Base-by-base conservation (phyloP, 2,113 vertebrate species). In the Eptesicus fuscus region DNA sequence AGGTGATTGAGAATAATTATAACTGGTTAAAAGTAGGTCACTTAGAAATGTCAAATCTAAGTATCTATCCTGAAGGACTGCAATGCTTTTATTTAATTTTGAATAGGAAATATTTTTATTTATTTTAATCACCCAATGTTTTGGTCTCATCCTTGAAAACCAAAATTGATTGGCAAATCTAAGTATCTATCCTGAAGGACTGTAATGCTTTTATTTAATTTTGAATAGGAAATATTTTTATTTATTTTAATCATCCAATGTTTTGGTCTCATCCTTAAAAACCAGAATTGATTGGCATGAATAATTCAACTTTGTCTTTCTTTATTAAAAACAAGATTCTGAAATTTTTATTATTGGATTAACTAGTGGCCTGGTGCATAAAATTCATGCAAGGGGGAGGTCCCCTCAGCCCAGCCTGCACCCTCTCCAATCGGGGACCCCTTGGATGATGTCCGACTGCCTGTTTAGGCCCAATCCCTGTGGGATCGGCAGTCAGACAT, bases 1-100 rank as follows among this genome's bases (percentile, higher is more conserved):
- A 77, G 22, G 80, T 92, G 59, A 90, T 59, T 79, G 63, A 89
- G 96, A 78, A 96, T 95, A 83, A 83, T 92, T 93, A 22, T 67
- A 35, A 74, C 40, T 76, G 9, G 42, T 92, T 94, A 71, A 80
- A 95, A 85, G 42, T 78, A 93, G 11, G 83, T 92, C 44, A 42
- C 32, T 76, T 82, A 22, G 20, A 94, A 83, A 65, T 90, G 20
- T 69, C 20, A 87, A 74, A 63, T 69, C 13, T 59, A 93, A 77
- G 37, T 47, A 59, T 92, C 22, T 85, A 16, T 67, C 17, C 23
- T 14, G 7, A 89, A 30, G 25, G 12, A 8, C 65, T 59, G 6
- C 88, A 73, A 1, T 44, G 32, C 63, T 83, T 94, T 95, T 67
- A 90, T 90, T 91, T 94, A 76, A 94, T 76, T 90, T 95, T 74